Conservation (phyloP, 2,888 invertebrate genomes). For the Andrena trimmerana region DNA sequence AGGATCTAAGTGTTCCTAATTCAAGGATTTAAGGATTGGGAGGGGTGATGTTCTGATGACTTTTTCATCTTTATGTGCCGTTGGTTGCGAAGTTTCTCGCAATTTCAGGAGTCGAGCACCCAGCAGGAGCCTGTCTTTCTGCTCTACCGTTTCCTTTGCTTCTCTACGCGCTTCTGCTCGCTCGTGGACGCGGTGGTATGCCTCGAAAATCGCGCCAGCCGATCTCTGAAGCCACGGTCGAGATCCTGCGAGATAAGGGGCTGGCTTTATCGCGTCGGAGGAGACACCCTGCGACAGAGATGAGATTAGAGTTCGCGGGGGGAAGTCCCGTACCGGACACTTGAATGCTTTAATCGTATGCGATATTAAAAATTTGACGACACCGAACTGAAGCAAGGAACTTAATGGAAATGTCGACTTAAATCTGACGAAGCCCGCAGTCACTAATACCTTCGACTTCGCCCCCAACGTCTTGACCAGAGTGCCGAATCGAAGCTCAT, state of each 20-base stretch:
- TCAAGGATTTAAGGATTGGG: too few species aligned
- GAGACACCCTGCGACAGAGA: constrained; percentile 43
- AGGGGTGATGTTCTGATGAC: too few species aligned
- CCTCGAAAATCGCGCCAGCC: constrained; percentile 73
- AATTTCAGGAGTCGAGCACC: constrained; percentile 62
- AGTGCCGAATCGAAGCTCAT: background rate
- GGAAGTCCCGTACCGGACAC: background rate
- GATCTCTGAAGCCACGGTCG: constrained; percentile 72
- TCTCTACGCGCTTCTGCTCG: constrained; percentile 36
- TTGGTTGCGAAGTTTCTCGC: constrained; percentile 23
- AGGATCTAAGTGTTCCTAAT: too few species aligned
- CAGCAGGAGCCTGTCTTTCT: constrained; percentile 24
- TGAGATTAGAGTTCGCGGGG: constrained; percentile 32
- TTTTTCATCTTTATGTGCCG: background rate
- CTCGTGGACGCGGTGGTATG: constrained; percentile 62
- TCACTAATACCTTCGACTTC: too few species aligned
- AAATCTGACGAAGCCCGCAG: background rate
- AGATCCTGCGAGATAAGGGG: constrained; percentile 73
- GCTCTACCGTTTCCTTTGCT: constrained; percentile 18
- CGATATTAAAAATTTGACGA: background rate
- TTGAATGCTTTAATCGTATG: background rate
- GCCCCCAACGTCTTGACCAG: too few species aligned
- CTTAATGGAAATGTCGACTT: background rate
- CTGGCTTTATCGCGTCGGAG: constrained; percentile 69
- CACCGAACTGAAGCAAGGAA: background rate